Base-by-base conservation (phyloP, 35 echinoderm and acorn worm species). In the Heliocidaris tuberculata region DNA sequence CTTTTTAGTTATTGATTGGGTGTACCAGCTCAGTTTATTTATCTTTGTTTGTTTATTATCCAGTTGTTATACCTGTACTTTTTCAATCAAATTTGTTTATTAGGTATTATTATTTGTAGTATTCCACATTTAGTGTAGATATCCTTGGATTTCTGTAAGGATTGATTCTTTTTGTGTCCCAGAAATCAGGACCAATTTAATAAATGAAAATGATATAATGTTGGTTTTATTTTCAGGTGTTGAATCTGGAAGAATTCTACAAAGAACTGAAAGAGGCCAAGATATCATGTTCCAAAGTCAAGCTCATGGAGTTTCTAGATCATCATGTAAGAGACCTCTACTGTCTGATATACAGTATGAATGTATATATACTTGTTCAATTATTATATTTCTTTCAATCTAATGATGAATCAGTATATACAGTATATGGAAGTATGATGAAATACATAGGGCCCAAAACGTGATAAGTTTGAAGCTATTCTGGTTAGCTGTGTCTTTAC, bases 191-290 rank as follows among this genome's bases (percentile, higher is more conserved):
- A 42, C 35, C 35, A 42, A 1, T 42, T 42, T 42, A 42, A 42
- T 42, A 42, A 42, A 42, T 42, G 35, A 42, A 42, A 42, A 42
- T 42, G 3, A 42, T 42, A 42, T 78, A n/a, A n/a, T n/a, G n/a
- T n/a, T n/a, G n/a, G 8, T 78, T 27, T 31, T 35, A 47, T 8
- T 89, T 32, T 89, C 31, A 89, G 87, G 87, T 32, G 31, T 27
- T 89, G 87, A 89, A 89, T 89, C 47, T 89, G 31, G 87, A 89
- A 48, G 87, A 89, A 42, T 89, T 89, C 15, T 89, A 89, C 32
- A 89, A 89, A 48, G 87, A 89, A 89, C 87, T 89, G 87, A 89
- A 89, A 48, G 87, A 89, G 32, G 87, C 87, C 7, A 32, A 89
- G 30, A n/a, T 89, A 47, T 30, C 29, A 11, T 89, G 87, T 27